Evolutionary conservation across 2,888 invertebrate species (phyloP).

Genomic region (Priocnemis perturbator): DNA sequence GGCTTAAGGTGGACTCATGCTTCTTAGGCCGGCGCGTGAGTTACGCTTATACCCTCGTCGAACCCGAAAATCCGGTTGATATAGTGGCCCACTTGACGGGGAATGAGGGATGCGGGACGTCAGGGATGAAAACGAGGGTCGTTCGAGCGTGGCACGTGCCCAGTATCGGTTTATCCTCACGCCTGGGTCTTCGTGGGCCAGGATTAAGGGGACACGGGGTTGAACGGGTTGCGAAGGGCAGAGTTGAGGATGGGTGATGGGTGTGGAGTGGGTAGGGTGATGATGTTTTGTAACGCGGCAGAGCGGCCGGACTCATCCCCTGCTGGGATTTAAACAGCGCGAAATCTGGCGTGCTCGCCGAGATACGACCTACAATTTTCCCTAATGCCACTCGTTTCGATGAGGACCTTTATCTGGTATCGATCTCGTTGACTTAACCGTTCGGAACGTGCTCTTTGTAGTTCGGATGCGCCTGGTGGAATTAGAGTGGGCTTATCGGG

Average conservation of each 20-base stretch:
- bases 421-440: too few relatives aligned
- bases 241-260: constrained; percentile 1
- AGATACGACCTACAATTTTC: too few relatives aligned
- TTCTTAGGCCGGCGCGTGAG: not conserved
- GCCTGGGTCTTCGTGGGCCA: constrained; percentile 15
- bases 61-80: not conserved
- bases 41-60: constrained; percentile 3
- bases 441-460: too few relatives aligned
- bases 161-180: constrained; percentile 20
- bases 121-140: constrained; percentile 17
- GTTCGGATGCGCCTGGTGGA: too few relatives aligned
- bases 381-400: too few relatives aligned
- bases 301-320: too few relatives aligned
- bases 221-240: constrained; percentile 3
- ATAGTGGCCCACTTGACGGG: constrained; percentile 12
- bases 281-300: constrained; percentile 8
- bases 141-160: constrained; percentile 34
- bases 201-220: constrained; percentile 24
- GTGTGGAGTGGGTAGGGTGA: too few relatives aligned
- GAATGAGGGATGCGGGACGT: constrained; percentile 3
- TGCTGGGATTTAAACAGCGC: too few relatives aligned
- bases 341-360: too few relatives aligned
- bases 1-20: not conserved
- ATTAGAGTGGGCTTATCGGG: too few relatives aligned
- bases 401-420: too few relatives aligned